Conservation (phyloP, 1,140 invertebrate genomes). For the Tetragnatha versicolor region DNA sequence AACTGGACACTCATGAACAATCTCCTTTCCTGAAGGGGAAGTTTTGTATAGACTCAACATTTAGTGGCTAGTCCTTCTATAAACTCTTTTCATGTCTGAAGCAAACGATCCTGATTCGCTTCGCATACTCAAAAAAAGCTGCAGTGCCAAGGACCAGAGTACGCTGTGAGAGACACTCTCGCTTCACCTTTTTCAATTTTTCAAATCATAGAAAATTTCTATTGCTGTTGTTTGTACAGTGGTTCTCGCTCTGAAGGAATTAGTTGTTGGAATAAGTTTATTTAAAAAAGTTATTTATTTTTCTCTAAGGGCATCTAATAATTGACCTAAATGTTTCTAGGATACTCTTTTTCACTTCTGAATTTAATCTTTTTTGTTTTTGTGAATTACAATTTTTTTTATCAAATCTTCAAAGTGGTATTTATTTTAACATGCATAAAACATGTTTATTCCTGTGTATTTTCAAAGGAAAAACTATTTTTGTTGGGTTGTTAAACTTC, state of each 20-base stretch:
- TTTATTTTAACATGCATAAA: too few species aligned
- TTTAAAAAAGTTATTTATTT: not conserved
- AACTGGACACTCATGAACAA: constrained; percentile 4
- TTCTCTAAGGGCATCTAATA: not conserved
- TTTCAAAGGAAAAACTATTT: too few species aligned
- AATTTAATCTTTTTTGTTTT: constrained; percentile 21
- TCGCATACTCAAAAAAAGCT: constrained; percentile 33
- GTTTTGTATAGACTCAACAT: constrained; percentile 42
- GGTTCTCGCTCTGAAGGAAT: too few species aligned
- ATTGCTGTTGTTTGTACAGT: not conserved
- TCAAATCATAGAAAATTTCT: constrained; percentile 21
- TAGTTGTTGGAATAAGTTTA: not conserved
- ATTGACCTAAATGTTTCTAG: not conserved
- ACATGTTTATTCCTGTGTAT: too few species aligned
- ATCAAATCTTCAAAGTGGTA: too few species aligned
- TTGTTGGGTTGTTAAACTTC: too few species aligned
- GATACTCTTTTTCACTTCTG: not conserved
- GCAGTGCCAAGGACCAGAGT: constrained; percentile 36
- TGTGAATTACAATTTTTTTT: too few species aligned
- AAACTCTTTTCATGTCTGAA: constrained; percentile 26
- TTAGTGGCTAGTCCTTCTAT: constrained; percentile 46
- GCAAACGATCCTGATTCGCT: constrained; percentile 12
- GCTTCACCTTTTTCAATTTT: not conserved
- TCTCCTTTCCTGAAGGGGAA: constrained; percentile 35
- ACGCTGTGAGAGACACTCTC: not conserved